Conservation (phyloP, 2,113 vertebrate species). For the Calonectris borealis region DNA sequence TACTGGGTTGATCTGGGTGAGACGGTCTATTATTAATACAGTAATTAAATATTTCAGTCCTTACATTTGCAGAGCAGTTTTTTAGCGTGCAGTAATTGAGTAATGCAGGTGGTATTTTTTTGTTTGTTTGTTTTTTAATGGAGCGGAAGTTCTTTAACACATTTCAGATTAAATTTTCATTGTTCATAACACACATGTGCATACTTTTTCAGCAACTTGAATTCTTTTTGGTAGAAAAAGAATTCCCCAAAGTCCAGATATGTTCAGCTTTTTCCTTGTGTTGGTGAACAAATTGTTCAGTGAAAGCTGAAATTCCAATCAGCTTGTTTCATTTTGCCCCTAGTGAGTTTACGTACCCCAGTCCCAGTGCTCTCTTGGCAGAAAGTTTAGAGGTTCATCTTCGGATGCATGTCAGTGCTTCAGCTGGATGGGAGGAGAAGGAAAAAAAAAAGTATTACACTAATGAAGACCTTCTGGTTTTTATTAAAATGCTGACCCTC, state of each 20-base stretch:
- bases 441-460: neutral
- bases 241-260: conserved; percentile 15
- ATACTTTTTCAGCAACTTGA: neutral
- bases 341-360: conserved; percentile 29
- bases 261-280: conserved; percentile 30
- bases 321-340: conserved; percentile 50
- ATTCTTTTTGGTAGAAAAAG: conserved; percentile 10
- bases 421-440: conserved; percentile 18
- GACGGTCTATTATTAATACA: neutral
- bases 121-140: neutral
- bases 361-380: conserved; percentile 37
- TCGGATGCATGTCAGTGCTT: conserved; percentile 30
- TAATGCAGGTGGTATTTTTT: neutral
- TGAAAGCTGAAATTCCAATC: conserved; percentile 41
- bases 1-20: neutral
- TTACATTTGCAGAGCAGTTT: neutral
- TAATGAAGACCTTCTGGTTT: conserved; percentile 41
- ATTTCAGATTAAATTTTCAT: neutral
- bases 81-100: neutral
- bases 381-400: conserved; percentile 6
- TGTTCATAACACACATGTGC: neutral
- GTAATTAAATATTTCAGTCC: neutral
- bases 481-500: conserved; percentile 36
- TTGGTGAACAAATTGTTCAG: conserved; percentile 43
- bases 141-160: neutral